These are phyloP conservation scores for Coelinius sp. DNA, from an alignment of 2,888 invertebrate species.

Conservation along the genomic window DNA sequence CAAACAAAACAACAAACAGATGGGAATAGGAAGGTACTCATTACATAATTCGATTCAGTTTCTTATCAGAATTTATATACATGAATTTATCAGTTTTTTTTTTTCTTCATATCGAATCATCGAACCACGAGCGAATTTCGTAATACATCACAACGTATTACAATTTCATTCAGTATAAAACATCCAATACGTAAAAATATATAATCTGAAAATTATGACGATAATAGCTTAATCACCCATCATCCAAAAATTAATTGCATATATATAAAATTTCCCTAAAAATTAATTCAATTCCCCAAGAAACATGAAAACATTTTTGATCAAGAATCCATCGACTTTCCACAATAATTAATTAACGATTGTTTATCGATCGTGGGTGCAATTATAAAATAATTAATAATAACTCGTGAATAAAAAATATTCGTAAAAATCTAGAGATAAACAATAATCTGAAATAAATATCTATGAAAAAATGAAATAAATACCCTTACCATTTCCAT, in stretches of 20 bases:
- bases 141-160: not conserved
- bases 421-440: not conserved
- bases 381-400: constrained; percentile 1
- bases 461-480: not conserved
- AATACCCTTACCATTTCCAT: too few relatives aligned
- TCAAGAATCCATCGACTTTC: not conserved
- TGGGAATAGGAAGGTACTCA: not conserved
- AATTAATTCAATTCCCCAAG: not conserved
- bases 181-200: not conserved
- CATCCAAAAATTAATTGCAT: constrained; percentile 3
- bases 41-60: not conserved
- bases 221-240: not conserved
- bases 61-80: constrained; percentile 15
- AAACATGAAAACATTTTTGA: not conserved
- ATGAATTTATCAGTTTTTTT: constrained; percentile 18
- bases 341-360: too few relatives aligned
- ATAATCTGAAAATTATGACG: not conserved
- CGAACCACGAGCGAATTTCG: not conserved
- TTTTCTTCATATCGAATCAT: constrained; percentile 3
- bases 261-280: constrained; percentile 12
- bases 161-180: not conserved
- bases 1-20: not conserved
- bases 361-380: constrained; percentile 1
- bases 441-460: constrained; percentile 10
- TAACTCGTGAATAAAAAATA: constrained; percentile 12